Base-by-base conservation (phyloP, 2,888 invertebrate genomes). In the Bugulina stolonifera region DNA sequence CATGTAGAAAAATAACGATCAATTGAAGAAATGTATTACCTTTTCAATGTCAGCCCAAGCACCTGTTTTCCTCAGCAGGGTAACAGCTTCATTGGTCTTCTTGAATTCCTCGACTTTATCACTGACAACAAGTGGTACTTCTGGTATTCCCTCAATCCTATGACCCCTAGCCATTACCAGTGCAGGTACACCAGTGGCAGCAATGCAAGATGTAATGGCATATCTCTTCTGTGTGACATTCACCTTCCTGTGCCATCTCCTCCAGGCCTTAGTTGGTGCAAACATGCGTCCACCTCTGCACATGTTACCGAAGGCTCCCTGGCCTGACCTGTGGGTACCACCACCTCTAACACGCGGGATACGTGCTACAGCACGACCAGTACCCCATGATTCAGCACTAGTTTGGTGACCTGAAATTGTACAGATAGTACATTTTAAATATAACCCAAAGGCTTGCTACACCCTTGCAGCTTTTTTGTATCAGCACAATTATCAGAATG, bases 291-390 rank as follows among this genome's bases (percentile, higher is more conserved):
- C 99, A 76, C 99, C 98, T 82, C 99, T 92, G 86, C 99, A 99
- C 99, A 99, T 99, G 90, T 99, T 99, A 76, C 99, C 99, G 86
- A 98, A 99, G 73, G 99, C 99, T 88, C 98, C 99, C 89, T 99
- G 99, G 73, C 99, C 99, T 35, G 98, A 98, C 77, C 99, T 93
- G 86, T 99, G 98, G 82, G 99, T 99, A 90, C 99, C 99, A 83
- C 99, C 98, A 85, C 99, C 99, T 76, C 98, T 92, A 0, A 99
- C 99, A 90, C 99, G 94, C 35, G 99, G 99, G 82, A 99, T 99
- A 93, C 99, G 96, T 57, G 99, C 99, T 74, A 99, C 99, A 78
- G 99, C 99, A 83, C 99, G 93, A 79, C 99, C 99, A 80, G 99
- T 99, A 86, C 99, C 99, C 99, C 99, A 99, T 76, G 99, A 99